These are phyloP conservation scores for Hypomecis punctinalis DNA, from an alignment of 2,888 invertebrate species.

Conservation along the genomic window DNA sequence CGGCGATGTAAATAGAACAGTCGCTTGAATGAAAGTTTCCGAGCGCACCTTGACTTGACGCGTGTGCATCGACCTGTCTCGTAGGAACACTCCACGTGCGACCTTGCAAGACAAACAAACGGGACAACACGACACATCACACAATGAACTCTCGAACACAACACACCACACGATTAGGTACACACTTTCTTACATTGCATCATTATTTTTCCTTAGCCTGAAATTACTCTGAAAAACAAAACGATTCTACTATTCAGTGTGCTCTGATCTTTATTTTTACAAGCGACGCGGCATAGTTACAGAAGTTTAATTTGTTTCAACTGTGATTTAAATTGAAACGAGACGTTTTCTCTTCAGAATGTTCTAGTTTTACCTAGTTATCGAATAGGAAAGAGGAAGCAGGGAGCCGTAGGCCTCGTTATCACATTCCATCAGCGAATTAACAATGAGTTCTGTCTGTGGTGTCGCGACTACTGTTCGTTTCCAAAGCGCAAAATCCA, in stretches of 20 bases:
- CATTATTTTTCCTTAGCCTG: slow-evolving; percentile 36
- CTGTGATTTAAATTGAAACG: slow-evolving; percentile 30
- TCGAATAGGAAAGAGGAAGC: slow-evolving; percentile 43
- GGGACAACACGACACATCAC: slow-evolving; percentile 51
- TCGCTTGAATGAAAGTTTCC: slow-evolving; percentile 80
- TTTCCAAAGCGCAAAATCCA: slow-evolving; percentile 82
- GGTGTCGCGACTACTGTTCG: slow-evolving; percentile 71
- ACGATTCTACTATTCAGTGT: slow-evolving; percentile 44
- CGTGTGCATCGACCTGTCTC: slow-evolving; percentile 80
- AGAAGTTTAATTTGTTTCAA: slow-evolving; percentile 34
- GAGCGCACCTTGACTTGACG: slow-evolving; percentile 78
- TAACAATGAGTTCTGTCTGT: slow-evolving; percentile 70
- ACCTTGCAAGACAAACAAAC: slow-evolving; percentile 77
- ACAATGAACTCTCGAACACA: slow-evolving; percentile 55
- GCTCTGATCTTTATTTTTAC: slow-evolving; percentile 49
- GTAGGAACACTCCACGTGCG: slow-evolving; percentile 73
- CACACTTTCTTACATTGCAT: slow-evolving; percentile 55
- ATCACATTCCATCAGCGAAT: slow-evolving; percentile 66
- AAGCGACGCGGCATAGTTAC: slow-evolving; percentile 49
- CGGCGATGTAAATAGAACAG: slow-evolving; percentile 78
- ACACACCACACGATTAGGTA: slow-evolving; percentile 64
- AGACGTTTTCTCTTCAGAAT: slow-evolving; percentile 18
- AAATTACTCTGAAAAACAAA: slow-evolving; percentile 32
- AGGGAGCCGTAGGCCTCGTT: slow-evolving; percentile 42
- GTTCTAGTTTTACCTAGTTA: not conserved